Base-by-base conservation (phyloP, 2,113 vertebrate genomes). In the Leiothrix lutea region DNA sequence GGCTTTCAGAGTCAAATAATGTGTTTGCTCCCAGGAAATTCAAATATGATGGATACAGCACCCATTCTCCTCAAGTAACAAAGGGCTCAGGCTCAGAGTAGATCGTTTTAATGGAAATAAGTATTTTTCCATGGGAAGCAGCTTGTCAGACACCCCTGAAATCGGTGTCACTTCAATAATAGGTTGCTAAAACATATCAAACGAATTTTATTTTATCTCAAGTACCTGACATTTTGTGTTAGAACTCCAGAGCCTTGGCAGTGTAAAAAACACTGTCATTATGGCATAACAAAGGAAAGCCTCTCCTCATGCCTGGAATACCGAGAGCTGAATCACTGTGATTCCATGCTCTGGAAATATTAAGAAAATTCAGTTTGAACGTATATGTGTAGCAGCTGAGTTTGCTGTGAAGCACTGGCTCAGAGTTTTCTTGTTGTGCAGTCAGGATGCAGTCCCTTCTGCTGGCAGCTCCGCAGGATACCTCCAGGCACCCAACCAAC, bases 21-120 rank as follows among this genome's bases (percentile, higher is more conserved):
- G 40, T 24, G 4, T 50, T 73, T 75, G 21, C 4, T 51, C 33
- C 8, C 19, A 6, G 45, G 22, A 58, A 74, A 36, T 44, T 4
- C 20, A 57, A 36, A 38, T 13, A 4, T 0, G 6, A 29, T 58
- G 40, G 24, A 36, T 64, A 10, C 0, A 1, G 56, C 7, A 11
- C 45, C 45, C 11, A 11, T 47, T 9, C 3, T 42, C 26, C 45
- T 47, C 45, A n/a, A 38, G 16, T 15, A 45, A 33, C 47, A 66
- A 77, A 66, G 3, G 9, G 1, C 10, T 21, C 13, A 3, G 1
- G 50, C 8, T 47, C 4, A 5, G 3, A 17, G 5, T 45, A 47
- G 29, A 6, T 10, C 18, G 2, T 89, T 53, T 23, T 11, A 33
- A 40, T 15, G 33, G 36, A 77, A 80, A 36, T 7, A 62, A 54